These are phyloP conservation scores for Sapayoa aenigma DNA, from an alignment of 2,113 vertebrate species.

Conservation along the genomic window DNA sequence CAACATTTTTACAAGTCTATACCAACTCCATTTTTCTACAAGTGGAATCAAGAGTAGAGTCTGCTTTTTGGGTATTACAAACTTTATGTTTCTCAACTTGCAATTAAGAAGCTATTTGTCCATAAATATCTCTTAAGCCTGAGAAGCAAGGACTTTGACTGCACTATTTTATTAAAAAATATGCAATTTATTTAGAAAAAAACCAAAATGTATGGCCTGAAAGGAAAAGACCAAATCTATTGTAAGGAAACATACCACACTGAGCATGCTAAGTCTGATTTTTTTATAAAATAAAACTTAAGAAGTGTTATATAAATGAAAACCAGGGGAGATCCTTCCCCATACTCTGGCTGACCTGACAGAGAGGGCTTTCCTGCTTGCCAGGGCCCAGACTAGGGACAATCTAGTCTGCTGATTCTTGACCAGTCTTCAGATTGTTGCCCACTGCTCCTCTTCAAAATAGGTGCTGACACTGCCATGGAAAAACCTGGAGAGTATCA, in stretches of 20 bases:
- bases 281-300: neutral
- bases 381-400: neutral
- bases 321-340: neutral
- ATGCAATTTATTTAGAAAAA: neutral
- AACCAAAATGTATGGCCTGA: neutral
- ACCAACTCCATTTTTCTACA: neutral
- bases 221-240: neutral
- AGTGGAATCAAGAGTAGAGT: neutral
- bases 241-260: neutral
- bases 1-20: neutral
- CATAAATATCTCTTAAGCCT: neutral
- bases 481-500: neutral
- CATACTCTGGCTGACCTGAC: neutral
- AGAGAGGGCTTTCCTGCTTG: neutral
- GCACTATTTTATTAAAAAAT: neutral
- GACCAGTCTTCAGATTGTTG: neutral
- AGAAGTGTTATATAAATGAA: neutral
- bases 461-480: neutral
- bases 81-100: neutral
- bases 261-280: neutral
- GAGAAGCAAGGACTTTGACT: neutral
- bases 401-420: neutral
- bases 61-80: neutral
- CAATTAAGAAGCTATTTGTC: neutral
- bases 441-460: rapidly evolving